Base-by-base conservation (phyloP, 2,888 invertebrate genomes). In the Philereme vetulata region DNA sequence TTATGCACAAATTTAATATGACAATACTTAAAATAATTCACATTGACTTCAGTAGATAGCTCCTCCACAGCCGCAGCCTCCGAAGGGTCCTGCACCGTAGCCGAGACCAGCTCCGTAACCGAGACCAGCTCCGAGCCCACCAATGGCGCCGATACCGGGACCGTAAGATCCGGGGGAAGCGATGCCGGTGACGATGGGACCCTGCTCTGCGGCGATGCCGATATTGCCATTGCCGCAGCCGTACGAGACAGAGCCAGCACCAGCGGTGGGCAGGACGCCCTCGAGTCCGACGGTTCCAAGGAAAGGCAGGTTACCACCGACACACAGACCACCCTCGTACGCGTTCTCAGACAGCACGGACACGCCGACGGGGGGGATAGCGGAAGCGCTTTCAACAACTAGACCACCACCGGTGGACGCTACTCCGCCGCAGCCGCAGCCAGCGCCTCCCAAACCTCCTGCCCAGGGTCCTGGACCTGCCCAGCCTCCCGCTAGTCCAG, bases 231-330 rank as follows among this genome's bases (percentile, higher is more conserved):
- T 72, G 0, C 82, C 82, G 57, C 82, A 81, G 42, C 78, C 76
- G 65, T 84, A 84, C 0, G 73, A 62, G 8, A 80, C 77, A 4
- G 75, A 68, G 32, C 80, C 81, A n/a, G 75, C 59, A 0, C 85
- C 84, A 45, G 71, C 67, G 0, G 81, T 77, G 4, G 82, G 78
- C 3, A 84, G 57, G 4, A 65, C 60, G 3, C 82, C 82, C 38
- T 82, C 80, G 7, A 83, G 42, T 6, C 61, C 75, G 0, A 78
- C 78, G 6, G 78, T 70, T 4, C 80, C 79, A 3, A 81, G 58
- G 70, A 83, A 81, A 2, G 82, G 85, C 35, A 85, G 62, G 44
- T 77, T 74, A 46, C 85, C 85, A 46, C 62, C 63, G 0, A 78
- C 76, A 2, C 60, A 51, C 1, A 82, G 57, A 6, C 71, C 56